Base-by-base conservation (phyloP, 2,113 vertebrate genomes). In the Ascaphus truei region DNA sequence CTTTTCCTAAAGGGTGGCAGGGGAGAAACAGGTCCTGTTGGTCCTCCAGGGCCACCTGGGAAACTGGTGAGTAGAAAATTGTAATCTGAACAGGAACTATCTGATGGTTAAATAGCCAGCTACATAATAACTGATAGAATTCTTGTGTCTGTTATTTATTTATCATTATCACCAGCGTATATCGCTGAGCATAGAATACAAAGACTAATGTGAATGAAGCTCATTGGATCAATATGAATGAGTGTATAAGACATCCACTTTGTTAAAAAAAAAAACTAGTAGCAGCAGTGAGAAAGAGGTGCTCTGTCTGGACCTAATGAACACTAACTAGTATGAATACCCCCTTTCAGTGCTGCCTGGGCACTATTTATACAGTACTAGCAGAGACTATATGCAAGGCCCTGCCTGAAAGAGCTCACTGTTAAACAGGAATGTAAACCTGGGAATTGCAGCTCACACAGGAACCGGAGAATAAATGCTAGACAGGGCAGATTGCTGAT, bases 21-120 rank as follows among this genome's bases (percentile, higher is more conserved):
- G 78, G 97, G 97, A 47, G 85, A 87, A 68, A 71, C 62, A 65
- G 97, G 97, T 55, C 93, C 90, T 25, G 1, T 3, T 0, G 97
- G 97, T 72, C 81, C 95, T 59, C 79, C 86, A 34, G 97, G 97
- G 15, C 85, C 88, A 67, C 90, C 85, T 75, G 97, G 97, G 57
- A 88, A 90, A 81, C 88, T 79, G 90, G 97, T 99, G 87, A 90
- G 95, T 86, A 30, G 16, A 29, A 33, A 8, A 29, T 11, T 27
- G 13, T 65, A 18, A 39, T 39, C 7, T 53, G 5, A 45, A 18
- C 2, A 45, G 15, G 16, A 16, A 45, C 5, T 41, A 15, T 15
- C 37, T 41, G n/a, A 41, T 15, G 5, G 13, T n/a, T n/a, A 10
- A 20, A 45, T 5, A 8, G 41, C 22, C 6, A 47, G 16, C 2